Evolutionary conservation across 2,113 vertebrate species (phyloP).

Genomic region (Panthera tigris): DNA sequence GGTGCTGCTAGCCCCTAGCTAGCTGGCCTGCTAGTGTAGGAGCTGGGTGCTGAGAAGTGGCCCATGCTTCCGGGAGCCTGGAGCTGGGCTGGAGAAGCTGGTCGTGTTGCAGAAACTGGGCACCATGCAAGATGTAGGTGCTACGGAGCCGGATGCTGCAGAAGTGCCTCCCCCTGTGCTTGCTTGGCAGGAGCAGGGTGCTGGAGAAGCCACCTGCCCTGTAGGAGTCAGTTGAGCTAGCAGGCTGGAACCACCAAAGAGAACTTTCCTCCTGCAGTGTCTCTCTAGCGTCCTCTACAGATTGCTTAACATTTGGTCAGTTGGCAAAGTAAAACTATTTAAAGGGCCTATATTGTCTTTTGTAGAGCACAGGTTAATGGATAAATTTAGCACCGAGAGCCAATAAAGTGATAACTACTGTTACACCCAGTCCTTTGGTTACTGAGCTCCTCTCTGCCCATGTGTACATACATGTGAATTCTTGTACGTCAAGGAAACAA

Average conservation of each 20-base stretch:
- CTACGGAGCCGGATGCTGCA: background rate
- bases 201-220: accelerated
- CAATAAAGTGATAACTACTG: background rate
- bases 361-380: background rate
- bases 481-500: background rate
- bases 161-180: background rate
- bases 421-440: background rate
- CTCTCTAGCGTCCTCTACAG: background rate
- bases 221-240: background rate
- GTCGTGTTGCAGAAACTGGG: background rate
- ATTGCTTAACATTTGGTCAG: background rate
- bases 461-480: background rate
- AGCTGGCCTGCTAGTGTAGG: background rate
- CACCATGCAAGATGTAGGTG: background rate
- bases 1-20: background rate
- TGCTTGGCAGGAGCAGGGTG: background rate
- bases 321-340: background rate
- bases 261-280: background rate
- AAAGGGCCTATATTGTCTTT: background rate
- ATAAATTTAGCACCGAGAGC: background rate
- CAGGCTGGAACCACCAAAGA: accelerated
- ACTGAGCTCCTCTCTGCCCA: background rate
- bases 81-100: background rate
- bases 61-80: background rate
- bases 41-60: background rate